phyloP scores from a whole-genome alignment of 92 coral and sea anemone genomes.

The Zoanthus sociatus region DNA sequence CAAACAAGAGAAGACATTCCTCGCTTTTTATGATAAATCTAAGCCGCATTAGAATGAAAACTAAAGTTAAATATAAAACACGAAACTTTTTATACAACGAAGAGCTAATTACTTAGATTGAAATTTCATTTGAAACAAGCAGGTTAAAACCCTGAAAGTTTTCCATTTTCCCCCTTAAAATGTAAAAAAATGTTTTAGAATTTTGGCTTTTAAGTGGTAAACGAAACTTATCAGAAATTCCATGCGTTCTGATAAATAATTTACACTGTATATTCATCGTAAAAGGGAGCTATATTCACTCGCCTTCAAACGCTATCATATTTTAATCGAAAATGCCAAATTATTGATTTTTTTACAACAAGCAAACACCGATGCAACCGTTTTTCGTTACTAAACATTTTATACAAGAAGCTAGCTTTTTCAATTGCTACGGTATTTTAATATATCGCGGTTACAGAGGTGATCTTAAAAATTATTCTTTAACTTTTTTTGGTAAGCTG shows the following conservation, averaged over 20 bases:
- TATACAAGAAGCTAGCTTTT: background rate
- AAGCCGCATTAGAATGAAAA: background rate
- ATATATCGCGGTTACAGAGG: background rate
- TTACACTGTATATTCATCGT: background rate
- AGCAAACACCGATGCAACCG: too few relatives aligned
- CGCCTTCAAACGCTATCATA: background rate
- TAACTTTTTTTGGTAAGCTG: background rate
- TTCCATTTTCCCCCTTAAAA: background rate
- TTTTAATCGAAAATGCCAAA: background rate
- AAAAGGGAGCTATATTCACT: too few relatives aligned
- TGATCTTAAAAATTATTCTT: background rate
- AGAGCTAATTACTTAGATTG: background rate
- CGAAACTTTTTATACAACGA: background rate
- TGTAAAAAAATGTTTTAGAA: background rate
- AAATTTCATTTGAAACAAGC: background rate
- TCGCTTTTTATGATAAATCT: background rate
- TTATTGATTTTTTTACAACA: background rate
- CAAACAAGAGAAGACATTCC: background rate
- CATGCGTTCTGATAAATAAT: slow-evolving; percentile 43
- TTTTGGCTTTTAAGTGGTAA: background rate
- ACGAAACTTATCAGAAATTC: slow-evolving; percentile 28
- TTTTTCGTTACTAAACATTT: background rate
- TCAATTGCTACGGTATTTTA: background rate
- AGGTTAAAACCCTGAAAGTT: background rate
- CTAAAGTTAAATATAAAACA: background rate